These are phyloP conservation scores for Luidia sarsii DNA, from an alignment of 53 echinoderm and acorn worm species.

Conservation along the genomic window DNA sequence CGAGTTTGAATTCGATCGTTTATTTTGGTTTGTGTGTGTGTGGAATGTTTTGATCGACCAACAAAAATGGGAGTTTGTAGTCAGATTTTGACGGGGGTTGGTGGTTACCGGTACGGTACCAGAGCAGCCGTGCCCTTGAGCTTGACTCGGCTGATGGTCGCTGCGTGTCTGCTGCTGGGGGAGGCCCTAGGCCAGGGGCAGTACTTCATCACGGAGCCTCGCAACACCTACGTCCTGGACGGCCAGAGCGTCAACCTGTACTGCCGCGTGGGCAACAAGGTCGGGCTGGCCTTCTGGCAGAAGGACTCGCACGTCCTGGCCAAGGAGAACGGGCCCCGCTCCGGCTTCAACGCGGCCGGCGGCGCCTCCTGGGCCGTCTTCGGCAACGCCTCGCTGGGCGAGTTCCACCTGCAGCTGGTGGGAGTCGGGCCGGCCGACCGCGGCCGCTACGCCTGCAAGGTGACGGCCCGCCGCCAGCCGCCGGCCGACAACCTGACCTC, in stretches of 20 bases:
- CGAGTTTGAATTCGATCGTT: too few species aligned
- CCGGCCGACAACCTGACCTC: conserved; percentile 58
- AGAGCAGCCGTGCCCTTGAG: too few species aligned
- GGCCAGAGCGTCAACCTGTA: conserved; percentile 78
- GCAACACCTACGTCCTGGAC: conserved; percentile 57
- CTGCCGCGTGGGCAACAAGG: conserved; percentile 65
- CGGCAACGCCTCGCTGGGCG: conserved; percentile 71
- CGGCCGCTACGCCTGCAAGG: conserved; percentile 73
- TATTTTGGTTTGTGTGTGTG: too few species aligned
- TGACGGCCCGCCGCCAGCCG: conserved; percentile 22
- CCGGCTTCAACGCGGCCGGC: conserved; percentile 6
- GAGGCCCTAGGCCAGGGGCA: too few species aligned
- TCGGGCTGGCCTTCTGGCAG: conserved; percentile 75
- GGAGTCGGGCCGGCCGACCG: conserved; percentile 51
- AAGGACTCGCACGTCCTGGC: conserved; percentile 67
- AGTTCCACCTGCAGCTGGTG: conserved; percentile 85
- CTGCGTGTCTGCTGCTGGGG: too few species aligned
- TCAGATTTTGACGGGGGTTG: too few species aligned
- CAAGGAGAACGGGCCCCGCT: conserved; percentile 10
- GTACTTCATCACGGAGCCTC: conserved; percentile 49
- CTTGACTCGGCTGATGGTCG: too few species aligned
- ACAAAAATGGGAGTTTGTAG: too few species aligned
- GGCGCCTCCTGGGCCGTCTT: conserved; percentile 74
- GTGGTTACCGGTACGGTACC: too few species aligned
- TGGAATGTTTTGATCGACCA: too few species aligned